A percentile compares a stretch with the other conserved stretches of the same genome.
Conservation (phyloP, 2,888 invertebrate species). For the Ephialtes manifestator region DNA sequence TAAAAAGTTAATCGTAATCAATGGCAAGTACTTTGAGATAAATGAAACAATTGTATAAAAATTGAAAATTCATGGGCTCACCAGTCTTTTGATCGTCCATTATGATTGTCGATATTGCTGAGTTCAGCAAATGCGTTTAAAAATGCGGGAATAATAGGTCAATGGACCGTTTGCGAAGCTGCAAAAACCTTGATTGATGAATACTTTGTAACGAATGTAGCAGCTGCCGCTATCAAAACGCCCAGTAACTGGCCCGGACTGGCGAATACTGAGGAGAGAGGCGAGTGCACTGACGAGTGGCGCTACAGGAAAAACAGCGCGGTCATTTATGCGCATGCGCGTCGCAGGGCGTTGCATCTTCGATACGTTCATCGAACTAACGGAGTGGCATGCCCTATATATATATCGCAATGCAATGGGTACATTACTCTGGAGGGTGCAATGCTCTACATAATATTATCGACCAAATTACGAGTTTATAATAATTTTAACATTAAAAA, state of each 20-base stretch:
- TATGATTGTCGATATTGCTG: conserved; percentile 45
- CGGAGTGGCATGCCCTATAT: neutral
- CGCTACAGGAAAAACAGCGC: neutral
- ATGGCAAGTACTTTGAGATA: neutral
- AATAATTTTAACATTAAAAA: neutral
- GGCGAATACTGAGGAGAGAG: conserved; percentile 7
- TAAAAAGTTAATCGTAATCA: conserved; percentile 38
- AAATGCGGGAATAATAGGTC: neutral
- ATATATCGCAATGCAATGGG: neutral
- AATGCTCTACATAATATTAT: conserved; percentile 5
- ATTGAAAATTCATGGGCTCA: conserved; percentile 22
- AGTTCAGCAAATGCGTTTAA: neutral
- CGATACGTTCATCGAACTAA: conserved; percentile 33
- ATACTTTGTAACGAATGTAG: neutral
- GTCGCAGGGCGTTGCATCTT: conserved; percentile 3
- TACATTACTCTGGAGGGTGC: neutral
- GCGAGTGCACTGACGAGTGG: conserved; percentile 15
- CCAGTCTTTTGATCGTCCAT: conserved; percentile 68
- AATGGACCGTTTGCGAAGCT: conserved; percentile 43
- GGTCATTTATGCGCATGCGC: conserved; percentile 2
- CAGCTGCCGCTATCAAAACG: conserved; percentile 9
- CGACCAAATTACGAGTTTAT: neutral
- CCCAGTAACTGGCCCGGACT: conserved; percentile 40
- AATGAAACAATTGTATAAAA: conserved; percentile 9
- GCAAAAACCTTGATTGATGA: conserved; percentile 3